phyloP scores from a whole-genome alignment of 2,888 invertebrate species.

The Atrina japonica region DNA sequence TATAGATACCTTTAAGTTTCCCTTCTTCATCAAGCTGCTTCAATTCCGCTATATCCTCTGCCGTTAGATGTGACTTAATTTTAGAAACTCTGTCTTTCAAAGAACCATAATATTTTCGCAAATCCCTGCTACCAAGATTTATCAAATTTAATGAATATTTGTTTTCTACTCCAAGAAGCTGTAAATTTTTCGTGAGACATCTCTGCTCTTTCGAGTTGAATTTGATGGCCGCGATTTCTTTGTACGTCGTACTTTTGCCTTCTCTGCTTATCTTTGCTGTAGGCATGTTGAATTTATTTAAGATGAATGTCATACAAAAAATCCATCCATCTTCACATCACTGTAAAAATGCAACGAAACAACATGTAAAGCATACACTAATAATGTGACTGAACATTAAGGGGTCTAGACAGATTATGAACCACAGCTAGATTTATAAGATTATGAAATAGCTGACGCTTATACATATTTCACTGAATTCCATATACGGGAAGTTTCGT shows the following conservation, averaged over 20 bases:
- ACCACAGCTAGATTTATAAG: too few species aligned
- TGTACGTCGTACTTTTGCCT: slow-evolving; percentile 16
- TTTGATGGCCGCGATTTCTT: slow-evolving; percentile 24
- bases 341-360: too few species aligned
- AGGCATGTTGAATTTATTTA: slow-evolving; percentile 9
- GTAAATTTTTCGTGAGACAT: slow-evolving; percentile 32
- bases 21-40: slow-evolving; percentile 25
- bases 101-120: slow-evolving; percentile 16
- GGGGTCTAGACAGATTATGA: too few species aligned
- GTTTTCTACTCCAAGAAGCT: slow-evolving; percentile 24
- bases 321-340: too few species aligned
- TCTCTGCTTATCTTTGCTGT: slow-evolving; percentile 7
- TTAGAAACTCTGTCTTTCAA: slow-evolving; percentile 30
- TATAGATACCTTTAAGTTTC: slow-evolving; percentile 18
- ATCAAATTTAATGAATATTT: slow-evolving; percentile 26
- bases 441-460: too few species aligned
- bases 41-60: slow-evolving; percentile 27
- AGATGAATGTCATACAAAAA: background rate
- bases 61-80: slow-evolving; percentile 26
- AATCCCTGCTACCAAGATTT: slow-evolving; percentile 25
- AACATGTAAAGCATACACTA: too few species aligned
- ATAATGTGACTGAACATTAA: too few species aligned
- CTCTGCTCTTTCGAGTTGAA: slow-evolving; percentile 32
- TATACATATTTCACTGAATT: too few species aligned
- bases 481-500: too few species aligned